Percentiles rank a stretch among this genome's conserved stretches.
phyloP scores from a whole-genome alignment of 1,140 invertebrate species.

The Penaeus japonicus region DNA sequence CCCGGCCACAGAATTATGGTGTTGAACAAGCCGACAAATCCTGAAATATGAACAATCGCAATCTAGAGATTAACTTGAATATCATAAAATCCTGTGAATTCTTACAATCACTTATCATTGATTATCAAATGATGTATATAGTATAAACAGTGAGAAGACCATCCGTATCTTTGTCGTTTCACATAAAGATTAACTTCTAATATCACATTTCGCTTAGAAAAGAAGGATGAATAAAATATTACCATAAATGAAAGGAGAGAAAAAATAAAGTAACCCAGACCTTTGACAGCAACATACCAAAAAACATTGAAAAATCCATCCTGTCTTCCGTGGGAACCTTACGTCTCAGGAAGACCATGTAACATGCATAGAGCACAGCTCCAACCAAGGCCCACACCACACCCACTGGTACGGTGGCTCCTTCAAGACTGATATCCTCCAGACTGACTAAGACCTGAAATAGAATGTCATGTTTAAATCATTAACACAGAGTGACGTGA shows the following conservation, averaged over 20 bases:
- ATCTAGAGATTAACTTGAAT: not conserved
- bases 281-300: conserved; percentile 71
- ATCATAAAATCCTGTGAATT: not conserved
- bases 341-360: conserved; percentile 81
- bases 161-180: no score
- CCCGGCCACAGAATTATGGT: conserved; percentile 83
- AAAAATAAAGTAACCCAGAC: not conserved
- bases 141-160: no score
- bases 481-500: no score
- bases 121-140: not conserved
- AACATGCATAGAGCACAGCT: conserved; percentile 84
- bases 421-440: conserved; percentile 71
- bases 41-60: conserved; percentile 64
- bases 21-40: conserved; percentile 88
- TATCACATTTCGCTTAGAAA: no score
- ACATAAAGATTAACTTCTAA: no score
- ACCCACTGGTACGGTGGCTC: conserved; percentile 73
- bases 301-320: conserved; percentile 89
- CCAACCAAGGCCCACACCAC: conserved; percentile 80
- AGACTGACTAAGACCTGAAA: conserved; percentile 75
- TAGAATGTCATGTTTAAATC: conserved; percentile 19
- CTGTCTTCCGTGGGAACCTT: conserved; percentile 87
- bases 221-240: no score
- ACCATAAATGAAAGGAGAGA: not conserved
- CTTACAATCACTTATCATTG: no score